Percentiles rank a stretch among this genome's conserved stretches.
Conservation (phyloP, 2,113 vertebrate species). For the Pangasianodon gigas region DNA sequence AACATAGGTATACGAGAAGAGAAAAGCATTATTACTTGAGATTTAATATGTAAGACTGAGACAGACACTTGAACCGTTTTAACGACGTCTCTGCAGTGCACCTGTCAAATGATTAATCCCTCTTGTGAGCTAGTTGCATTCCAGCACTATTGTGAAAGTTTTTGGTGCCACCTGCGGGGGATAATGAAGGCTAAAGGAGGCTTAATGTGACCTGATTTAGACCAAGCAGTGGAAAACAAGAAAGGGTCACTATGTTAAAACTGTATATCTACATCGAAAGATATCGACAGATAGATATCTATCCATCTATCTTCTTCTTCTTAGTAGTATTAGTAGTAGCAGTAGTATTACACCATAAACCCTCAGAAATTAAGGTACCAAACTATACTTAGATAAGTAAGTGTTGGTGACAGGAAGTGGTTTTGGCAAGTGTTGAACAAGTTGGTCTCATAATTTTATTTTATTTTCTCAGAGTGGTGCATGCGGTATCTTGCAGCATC, state of each 20-base stretch:
- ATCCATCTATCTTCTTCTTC: not conserved
- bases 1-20: not conserved
- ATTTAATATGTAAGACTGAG: not conserved
- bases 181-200: not conserved
- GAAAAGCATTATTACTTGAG: not conserved
- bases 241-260: not conserved
- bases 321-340: not conserved
- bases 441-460: not conserved
- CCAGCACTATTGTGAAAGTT: constrained; percentile 8
- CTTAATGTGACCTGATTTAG: not conserved
- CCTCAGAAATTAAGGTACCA: not conserved
- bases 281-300: no score
- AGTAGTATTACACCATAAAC: not conserved
- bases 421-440: not conserved
- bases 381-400: not conserved
- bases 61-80: not conserved
- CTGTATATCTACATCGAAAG: not conserved
- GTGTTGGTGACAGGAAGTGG: not conserved
- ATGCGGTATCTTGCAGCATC: not conserved
- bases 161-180: not conserved
- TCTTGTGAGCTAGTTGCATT: not conserved
- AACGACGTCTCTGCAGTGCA: not conserved
- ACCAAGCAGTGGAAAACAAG: not conserved
- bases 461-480: not conserved
- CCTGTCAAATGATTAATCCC: not conserved